Conservation (phyloP, 2,113 vertebrate genomes). For the Sturnus vulgaris region DNA sequence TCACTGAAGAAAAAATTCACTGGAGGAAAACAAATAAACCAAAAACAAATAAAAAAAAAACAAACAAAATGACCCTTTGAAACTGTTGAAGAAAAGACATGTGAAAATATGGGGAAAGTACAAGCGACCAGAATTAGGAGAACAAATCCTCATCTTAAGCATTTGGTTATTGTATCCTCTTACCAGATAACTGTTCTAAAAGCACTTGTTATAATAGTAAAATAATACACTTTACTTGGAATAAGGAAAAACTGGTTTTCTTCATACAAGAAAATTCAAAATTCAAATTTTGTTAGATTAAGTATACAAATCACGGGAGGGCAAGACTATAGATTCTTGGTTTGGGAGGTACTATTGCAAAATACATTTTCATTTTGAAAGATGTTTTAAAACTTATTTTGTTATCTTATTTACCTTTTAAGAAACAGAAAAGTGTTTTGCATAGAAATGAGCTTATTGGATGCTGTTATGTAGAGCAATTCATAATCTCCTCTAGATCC, state of each 20-base stretch:
- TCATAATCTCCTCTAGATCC: neutral
- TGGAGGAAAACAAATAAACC: too few species aligned
- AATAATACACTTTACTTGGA: neutral
- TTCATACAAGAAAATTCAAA: neutral
- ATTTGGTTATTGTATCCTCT: neutral
- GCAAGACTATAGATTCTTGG: neutral
- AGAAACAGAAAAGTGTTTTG: neutral
- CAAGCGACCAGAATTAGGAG: neutral
- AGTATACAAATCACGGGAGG: neutral
- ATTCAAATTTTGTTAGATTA: neutral
- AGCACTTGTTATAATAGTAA: neutral
- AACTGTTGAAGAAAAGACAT: neutral
- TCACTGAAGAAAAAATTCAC: neutral
- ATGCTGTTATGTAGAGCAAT: neutral
- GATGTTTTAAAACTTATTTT: neutral
- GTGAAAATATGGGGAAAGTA: neutral
- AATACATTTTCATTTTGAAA: rapidly evolving
- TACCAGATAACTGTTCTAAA: neutral
- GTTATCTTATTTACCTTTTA: neutral
- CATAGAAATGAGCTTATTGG: neutral
- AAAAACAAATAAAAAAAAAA: neutral
- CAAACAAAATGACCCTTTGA: neutral
- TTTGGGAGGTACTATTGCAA: neutral
- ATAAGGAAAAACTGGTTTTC: neutral
- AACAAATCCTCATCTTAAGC: neutral